phyloP scores from a whole-genome alignment of 2,113 vertebrate genomes.

The Malurus alboscapulatus region DNA sequence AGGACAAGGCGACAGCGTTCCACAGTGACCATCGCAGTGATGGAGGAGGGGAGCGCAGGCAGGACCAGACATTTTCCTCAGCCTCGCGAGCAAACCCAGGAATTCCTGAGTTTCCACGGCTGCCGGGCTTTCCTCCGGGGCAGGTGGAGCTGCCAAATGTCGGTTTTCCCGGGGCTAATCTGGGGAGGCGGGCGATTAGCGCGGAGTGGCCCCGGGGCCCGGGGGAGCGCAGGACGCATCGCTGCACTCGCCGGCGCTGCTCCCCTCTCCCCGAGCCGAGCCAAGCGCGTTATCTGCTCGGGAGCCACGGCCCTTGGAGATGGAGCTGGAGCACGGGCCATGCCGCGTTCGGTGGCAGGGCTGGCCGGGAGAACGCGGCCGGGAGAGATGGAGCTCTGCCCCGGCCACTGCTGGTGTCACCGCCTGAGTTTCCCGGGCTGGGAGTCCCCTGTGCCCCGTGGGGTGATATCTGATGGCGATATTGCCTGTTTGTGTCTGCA shows the following conservation, averaged over 20 bases:
- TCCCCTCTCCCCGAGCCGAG: rapidly evolving
- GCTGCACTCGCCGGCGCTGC: not conserved
- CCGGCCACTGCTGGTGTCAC: rapidly evolving
- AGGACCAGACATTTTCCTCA: not conserved
- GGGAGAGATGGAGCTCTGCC: not conserved
- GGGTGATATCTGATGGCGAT: too few species aligned
- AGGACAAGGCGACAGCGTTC: not conserved
- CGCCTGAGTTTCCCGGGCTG: rapidly evolving
- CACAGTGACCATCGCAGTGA: not conserved
- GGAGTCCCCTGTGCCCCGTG: rapidly evolving
- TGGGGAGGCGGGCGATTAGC: not conserved
- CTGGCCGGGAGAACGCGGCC: rapidly evolving
- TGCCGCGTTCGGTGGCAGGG: not conserved
- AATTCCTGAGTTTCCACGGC: not conserved
- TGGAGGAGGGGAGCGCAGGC: rapidly evolving
- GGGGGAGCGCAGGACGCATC: not conserved
- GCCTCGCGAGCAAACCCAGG: not conserved
- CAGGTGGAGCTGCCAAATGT: not conserved
- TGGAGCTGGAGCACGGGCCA: rapidly evolving
- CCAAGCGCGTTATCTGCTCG: not conserved
- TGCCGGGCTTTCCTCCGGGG: not conserved
- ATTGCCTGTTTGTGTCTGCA: not conserved
- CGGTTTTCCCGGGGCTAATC: not conserved
- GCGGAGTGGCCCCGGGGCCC: not conserved
- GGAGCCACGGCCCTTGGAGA: not conserved